Conservation (phyloP, 92 coral and sea anemone genomes). For the Siderastrea radians region DNA sequence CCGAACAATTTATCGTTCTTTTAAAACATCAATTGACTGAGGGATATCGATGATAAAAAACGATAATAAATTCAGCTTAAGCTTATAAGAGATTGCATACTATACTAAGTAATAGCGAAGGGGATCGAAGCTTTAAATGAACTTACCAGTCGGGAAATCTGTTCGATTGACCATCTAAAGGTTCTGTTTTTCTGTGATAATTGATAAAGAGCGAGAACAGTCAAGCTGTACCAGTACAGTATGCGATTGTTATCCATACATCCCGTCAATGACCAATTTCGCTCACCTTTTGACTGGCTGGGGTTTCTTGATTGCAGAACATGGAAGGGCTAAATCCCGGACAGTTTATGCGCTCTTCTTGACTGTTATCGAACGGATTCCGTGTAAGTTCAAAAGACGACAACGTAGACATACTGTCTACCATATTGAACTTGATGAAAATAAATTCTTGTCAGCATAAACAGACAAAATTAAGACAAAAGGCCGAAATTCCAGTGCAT, state of each 20-base stretch:
- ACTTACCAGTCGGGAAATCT: conserved; percentile 94
- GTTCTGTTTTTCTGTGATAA: conserved; percentile 71
- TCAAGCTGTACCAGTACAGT: not conserved
- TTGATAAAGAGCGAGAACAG: not conserved
- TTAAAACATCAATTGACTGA: too few relatives aligned
- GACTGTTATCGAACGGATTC: conserved; percentile 93
- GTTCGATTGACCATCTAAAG: conserved; percentile 97
- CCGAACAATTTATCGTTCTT: too few relatives aligned
- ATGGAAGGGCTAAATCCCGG: conserved; percentile 98
- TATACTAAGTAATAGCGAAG: not conserved
- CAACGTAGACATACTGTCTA: conserved; percentile 76
- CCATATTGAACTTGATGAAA: conserved; percentile 37
- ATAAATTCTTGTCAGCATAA: not conserved
- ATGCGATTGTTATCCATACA: not conserved
- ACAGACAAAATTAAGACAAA: not conserved
- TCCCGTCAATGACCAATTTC: not conserved
- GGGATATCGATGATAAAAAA: too few relatives aligned
- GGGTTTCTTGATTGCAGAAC: conserved; percentile 90
- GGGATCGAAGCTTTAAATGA: not conserved
- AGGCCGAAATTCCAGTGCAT: conserved; percentile 16
- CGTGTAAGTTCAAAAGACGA: conserved; percentile 86
- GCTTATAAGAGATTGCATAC: too few relatives aligned
- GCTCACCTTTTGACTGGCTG: conserved; percentile 89
- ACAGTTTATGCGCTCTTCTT: conserved; percentile 79
- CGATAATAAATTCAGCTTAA: too few relatives aligned